phyloP scores from a whole-genome alignment of 2,113 vertebrate genomes.

The Corapipo altera region DNA sequence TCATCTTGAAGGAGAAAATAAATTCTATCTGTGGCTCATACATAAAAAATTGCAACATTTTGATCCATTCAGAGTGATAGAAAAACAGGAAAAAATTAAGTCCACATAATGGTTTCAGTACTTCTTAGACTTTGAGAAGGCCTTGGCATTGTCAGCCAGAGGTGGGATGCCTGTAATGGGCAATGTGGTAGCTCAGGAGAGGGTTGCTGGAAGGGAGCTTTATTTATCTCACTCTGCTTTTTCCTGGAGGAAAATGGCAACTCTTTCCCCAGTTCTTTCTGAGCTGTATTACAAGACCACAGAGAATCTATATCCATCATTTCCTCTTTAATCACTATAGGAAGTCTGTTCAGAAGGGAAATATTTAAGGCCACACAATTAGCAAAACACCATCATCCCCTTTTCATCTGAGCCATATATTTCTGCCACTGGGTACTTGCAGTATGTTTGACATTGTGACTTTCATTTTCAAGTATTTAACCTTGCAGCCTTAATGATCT shows the following conservation, averaged over 20 bases:
- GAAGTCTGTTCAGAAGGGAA: not conserved
- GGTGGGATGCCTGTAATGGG: not conserved
- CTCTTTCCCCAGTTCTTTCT: not conserved
- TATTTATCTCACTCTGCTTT: not conserved
- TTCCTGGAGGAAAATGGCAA: not conserved
- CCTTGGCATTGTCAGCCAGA: not conserved
- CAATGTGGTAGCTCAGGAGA: not conserved
- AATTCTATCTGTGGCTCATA: not conserved
- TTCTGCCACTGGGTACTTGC: not conserved
- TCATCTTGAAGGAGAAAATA: not conserved
- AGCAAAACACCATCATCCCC: not conserved
- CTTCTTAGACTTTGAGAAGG: not conserved
- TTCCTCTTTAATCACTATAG: not conserved
- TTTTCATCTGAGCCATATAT: not conserved
- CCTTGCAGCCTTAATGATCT: accelerated
- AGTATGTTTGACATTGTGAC: not conserved
- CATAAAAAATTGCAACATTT: not conserved
- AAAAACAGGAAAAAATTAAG: not conserved
- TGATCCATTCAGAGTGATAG: not conserved
- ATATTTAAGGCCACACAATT: not conserved
- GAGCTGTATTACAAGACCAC: not conserved
- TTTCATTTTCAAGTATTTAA: not conserved
- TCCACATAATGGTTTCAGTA: not conserved
- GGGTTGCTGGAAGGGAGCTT: not conserved
- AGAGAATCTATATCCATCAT: not conserved